Evolutionary conservation across 1,140 invertebrate genomes (phyloP), one percentile per base, ranked within the genome.

Genomic region (Branchinecta lynchi): DNA sequence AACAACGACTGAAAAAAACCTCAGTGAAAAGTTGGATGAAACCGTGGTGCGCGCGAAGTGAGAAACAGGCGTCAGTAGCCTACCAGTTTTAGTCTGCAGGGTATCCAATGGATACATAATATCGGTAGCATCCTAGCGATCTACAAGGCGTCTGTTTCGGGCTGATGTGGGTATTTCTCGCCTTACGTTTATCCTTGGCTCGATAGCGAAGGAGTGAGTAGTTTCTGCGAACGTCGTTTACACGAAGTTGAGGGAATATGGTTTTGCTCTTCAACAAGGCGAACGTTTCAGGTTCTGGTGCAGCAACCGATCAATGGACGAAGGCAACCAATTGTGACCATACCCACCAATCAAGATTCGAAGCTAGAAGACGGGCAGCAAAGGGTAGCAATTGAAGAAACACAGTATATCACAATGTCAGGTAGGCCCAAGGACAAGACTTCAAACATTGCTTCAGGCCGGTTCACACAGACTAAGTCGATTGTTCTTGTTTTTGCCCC

Each of bases 391-490:
- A 60, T 60, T 60, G 51, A 20, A 60, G 51, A 6, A 12, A 60
- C 51, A 60, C 51, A 60, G 51, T 60, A 60, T 60, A 60, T 60
- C 17, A 60, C 51, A 1, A 60, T 60, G 51, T 60, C 51, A 60
- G 51, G 51, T 60, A 60, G 17, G n/a, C n/a, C n/a, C n/a, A n/a
- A n/a, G n/a, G 17, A 60, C 51, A 60, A 60, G n/a, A 60, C 51
- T 15, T 15, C 12, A 51, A 51, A 51, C 12, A 60, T 15, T 1
- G 12, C 51, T 60, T 60, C 1, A 12, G 51, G 17, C 17, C 2
- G 51, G 12, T 60, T 3, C 17, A 15, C 17, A 15, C 17, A 15
- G 12, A 60, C 51, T 60, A 15, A 15, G 1, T 60, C 12, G 51
- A 60, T 60, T 15, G 17, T 6, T 6, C 17, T 15, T 60, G 12